Evolutionary conservation across 1,140 invertebrate species (phyloP), one percentile per base, ranked within the genome.

Genomic region (Ceratoteleas bidentatus): DNA sequence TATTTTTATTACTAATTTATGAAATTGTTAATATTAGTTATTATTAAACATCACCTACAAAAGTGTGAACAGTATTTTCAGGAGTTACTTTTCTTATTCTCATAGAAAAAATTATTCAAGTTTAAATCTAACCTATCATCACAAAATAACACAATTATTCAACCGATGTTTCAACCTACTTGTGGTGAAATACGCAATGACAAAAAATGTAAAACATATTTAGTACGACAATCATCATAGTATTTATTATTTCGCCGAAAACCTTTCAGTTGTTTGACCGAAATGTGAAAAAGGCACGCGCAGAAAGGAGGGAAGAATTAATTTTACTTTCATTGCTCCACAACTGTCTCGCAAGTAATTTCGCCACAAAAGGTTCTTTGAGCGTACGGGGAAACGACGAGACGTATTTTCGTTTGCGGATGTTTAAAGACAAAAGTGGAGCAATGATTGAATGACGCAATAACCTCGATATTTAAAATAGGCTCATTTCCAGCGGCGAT

Each of bases 401-500:
- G 24, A 38, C 47, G 60, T 64, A 78, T 78, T 70, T 70, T 70
- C 60, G 47, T 78, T 64, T 9, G 24, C 14, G 32, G 38, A 16
- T 61, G 47, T 32, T 69, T 52, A 49, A 66, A 58, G 60, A 60
- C 61, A 72, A 79, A 79, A 79, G 32, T 79, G 36, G 76, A 66
- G 45, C 68, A 80, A 62, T 73, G 57, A 80, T 80, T 73, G 60
- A 80, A 73, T 77, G 73, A 73, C 73, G 68, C 52, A 64, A 77
- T 74, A 77, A 77, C 66, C 77, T 69, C 68, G 50, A 80, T 80
- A 80, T 69, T 73, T 62, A 68, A 73, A 73, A 74, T 57, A 64
- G 77, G 69, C 64, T 80, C 57, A 74, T 80, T 69, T 72, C 57
- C 15, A 64, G 57, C 40, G 15, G n/a, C 62, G 40, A 49, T 70